Evolutionary conservation across 2,113 vertebrate species (phyloP).

Genomic region (Lates calcarifer): DNA sequence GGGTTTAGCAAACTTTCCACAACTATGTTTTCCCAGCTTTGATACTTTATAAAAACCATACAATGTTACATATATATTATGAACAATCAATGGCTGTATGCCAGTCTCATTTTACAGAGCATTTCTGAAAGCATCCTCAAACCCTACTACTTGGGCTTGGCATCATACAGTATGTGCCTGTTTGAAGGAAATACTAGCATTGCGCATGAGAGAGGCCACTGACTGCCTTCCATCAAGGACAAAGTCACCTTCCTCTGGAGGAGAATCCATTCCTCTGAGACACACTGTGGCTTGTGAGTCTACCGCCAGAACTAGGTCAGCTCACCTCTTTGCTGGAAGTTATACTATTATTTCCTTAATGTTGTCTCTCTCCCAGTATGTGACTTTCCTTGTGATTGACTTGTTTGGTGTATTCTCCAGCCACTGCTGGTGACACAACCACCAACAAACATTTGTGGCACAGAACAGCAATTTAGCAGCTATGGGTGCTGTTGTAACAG

Average conservation of each 20-base stretch:
- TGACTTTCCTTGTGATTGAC: constrained; percentile 68
- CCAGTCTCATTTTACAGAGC: constrained; percentile 13
- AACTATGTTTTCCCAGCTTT: not conserved
- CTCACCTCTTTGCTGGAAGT: constrained; percentile 74
- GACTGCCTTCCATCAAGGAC: constrained; percentile 77
- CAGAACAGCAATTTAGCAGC: constrained; percentile 8
- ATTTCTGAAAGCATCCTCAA: constrained; percentile 10
- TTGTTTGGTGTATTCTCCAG: constrained; percentile 62
- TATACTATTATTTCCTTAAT: constrained; percentile 70
- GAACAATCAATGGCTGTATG: no score
- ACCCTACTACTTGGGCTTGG: not conserved
- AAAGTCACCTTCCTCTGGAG: constrained; percentile 75
- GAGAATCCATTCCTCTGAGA: constrained; percentile 70
- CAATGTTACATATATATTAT: no score
- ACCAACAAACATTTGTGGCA: constrained; percentile 20
- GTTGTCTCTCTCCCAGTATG: constrained; percentile 56
- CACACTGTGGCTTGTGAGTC: constrained; percentile 54
- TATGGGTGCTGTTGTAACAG: constrained; percentile 2
- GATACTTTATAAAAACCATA: not conserved
- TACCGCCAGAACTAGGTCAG: constrained; percentile 73
- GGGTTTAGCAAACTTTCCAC: not conserved
- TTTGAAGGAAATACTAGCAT: constrained; percentile 33
- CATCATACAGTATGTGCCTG: constrained; percentile 15
- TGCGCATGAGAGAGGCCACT: constrained; percentile 53
- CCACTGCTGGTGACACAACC: not conserved